phyloP scores from a whole-genome alignment of 2,888 invertebrate genomes.

The Rhamnusium bicolor region DNA sequence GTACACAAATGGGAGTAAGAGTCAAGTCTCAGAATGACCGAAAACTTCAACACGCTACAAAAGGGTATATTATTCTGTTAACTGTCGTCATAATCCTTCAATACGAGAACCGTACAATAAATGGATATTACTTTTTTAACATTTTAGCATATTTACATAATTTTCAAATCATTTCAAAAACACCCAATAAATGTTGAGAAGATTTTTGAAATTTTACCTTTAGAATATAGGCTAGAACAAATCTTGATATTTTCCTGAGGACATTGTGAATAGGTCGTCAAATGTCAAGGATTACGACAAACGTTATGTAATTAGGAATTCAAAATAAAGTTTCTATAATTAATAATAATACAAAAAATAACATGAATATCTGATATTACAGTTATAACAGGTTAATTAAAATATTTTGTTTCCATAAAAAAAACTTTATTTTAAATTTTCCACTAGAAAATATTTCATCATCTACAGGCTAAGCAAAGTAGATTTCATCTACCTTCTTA shows the following conservation, averaged over 20 bases:
- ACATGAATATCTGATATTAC: background rate
- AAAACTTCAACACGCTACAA: too few relatives aligned
- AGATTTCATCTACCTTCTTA: background rate
- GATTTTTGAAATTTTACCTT: too few relatives aligned
- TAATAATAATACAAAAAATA: too few relatives aligned
- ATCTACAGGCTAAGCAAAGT: background rate
- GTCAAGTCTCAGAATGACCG: too few relatives aligned
- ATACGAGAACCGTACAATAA: too few relatives aligned
- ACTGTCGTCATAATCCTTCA: too few relatives aligned
- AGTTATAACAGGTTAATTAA: background rate
- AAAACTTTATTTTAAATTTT: background rate
- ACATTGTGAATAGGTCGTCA: background rate
- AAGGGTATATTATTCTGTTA: too few relatives aligned
- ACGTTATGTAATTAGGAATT: background rate
- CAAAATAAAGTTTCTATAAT: background rate
- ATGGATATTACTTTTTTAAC: too few relatives aligned
- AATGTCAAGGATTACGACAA: constrained; percentile 13
- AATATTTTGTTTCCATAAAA: background rate
- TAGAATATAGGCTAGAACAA: background rate
- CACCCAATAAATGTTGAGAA: too few relatives aligned
- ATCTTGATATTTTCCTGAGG: background rate
- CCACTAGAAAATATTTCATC: background rate
- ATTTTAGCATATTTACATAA: too few relatives aligned
- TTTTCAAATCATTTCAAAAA: too few relatives aligned
- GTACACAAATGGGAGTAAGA: too few relatives aligned